Conservation (phyloP, 2,888 invertebrate genomes). For the Molorchus minor region DNA sequence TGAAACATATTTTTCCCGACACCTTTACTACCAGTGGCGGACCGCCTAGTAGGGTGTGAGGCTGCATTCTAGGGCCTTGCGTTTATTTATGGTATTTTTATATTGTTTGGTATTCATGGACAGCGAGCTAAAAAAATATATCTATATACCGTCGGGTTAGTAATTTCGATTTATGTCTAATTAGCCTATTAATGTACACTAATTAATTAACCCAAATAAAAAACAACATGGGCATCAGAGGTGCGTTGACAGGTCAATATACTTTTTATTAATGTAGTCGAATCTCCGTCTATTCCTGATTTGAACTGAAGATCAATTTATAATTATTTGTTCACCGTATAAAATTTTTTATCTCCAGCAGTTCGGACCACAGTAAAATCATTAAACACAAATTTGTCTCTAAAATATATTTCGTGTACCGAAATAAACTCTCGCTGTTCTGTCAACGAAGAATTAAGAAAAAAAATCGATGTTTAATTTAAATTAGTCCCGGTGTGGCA, state of each 20-base stretch:
- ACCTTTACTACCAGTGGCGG: too few relatives aligned
- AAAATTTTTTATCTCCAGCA: neutral
- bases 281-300: slow-evolving; percentile 2
- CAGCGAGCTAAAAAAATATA: too few relatives aligned
- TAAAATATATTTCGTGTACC: slow-evolving; percentile 3
- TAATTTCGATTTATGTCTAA: too few relatives aligned
- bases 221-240: slow-evolving; percentile 1
- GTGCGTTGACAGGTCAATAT: slow-evolving; percentile 4
- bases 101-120: too few relatives aligned
- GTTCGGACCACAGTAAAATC: neutral
- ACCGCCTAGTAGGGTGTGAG: too few relatives aligned
- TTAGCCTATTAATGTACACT: too few relatives aligned
- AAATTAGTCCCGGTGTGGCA: neutral
- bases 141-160: too few relatives aligned
- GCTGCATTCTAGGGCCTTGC: too few relatives aligned
- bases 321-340: slow-evolving; percentile 17
- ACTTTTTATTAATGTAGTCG: slow-evolving; percentile 16
- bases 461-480: too few relatives aligned
- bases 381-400: slow-evolving; percentile 10
- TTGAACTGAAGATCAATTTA: slow-evolving; percentile 15
- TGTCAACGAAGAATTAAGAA: neutral
- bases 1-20: too few relatives aligned
- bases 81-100: too few relatives aligned
- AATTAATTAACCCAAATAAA: slow-evolving; percentile 35
- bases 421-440: neutral